Percentiles rank a stretch among this genome's conserved stretches.
These are phyloP conservation scores for Ostrea edulis DNA, from an alignment of 1,140 invertebrate species.

Conservation along the genomic window DNA sequence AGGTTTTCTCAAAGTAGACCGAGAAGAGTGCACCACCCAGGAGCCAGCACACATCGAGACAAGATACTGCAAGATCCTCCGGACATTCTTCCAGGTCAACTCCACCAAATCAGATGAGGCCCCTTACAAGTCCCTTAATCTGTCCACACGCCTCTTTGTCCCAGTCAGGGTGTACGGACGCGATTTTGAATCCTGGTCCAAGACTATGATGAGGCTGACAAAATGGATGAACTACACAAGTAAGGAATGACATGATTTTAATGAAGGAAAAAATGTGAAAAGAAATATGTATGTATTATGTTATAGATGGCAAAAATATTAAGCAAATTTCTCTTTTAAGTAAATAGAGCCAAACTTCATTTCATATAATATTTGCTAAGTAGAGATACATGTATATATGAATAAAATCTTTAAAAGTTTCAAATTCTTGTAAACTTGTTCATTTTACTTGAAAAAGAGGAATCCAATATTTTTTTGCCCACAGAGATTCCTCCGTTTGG, in stretches of 20 bases:
- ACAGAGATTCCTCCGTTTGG: conserved; percentile 60
- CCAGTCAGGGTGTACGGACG: conserved; percentile 46
- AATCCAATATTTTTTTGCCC: not conserved
- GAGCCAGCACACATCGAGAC: conserved; percentile 11
- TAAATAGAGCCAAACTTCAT: not conserved
- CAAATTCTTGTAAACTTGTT: not conserved
- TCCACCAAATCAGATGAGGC: conserved; percentile 40
- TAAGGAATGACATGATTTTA: conserved; percentile 42
- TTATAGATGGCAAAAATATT: not conserved
- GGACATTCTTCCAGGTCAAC: conserved; percentile 57
- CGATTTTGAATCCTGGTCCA: conserved; percentile 58
- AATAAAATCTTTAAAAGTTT: not conserved
- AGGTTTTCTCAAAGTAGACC: conserved; percentile 5
- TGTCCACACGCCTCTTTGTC: conserved; percentile 59
- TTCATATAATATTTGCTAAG: too few species aligned
- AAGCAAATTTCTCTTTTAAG: not conserved
- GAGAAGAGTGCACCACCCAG: not conserved
- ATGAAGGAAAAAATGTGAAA: not conserved
- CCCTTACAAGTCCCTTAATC: conserved; percentile 43
- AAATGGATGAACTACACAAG: conserved; percentile 59
- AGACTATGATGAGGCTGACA: conserved; percentile 61
- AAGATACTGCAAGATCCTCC: conserved; percentile 59
- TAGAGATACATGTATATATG: not conserved
- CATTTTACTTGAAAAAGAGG: not conserved
- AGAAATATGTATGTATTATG: not conserved